Percentiles rank a stretch among this genome's conserved stretches.
phyloP scores from a whole-genome alignment of 2,113 vertebrate genomes.

The Elephantulus edwardii region DNA sequence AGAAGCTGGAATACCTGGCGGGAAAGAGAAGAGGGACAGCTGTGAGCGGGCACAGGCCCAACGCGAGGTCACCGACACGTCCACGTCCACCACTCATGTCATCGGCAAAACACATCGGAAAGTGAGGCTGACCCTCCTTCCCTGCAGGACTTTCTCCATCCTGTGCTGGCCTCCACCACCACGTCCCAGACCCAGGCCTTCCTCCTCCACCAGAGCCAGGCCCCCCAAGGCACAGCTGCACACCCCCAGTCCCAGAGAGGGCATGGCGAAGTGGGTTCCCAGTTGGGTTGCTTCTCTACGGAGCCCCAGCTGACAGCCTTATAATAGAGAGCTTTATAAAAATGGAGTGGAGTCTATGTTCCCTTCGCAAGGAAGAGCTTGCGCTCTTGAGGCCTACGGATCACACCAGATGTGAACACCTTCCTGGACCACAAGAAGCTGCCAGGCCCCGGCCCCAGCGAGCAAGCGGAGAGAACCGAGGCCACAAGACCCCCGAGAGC shows the following conservation, averaged over 20 bases:
- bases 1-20: conserved; percentile 94
- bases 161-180: not conserved
- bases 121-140: conserved; percentile 45
- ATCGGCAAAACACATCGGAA: conserved; percentile 73
- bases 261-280: not conserved
- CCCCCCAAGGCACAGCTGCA: conserved; percentile 32
- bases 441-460: conserved; percentile 32
- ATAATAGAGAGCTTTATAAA: conserved; percentile 90
- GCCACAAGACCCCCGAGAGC: conserved; percentile 16
- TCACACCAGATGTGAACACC: conserved; percentile 70
- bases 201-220: conserved; percentile 15
- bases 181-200: not conserved
- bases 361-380: conserved; percentile 77
- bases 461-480: conserved; percentile 67
- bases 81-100: conserved; percentile 59
- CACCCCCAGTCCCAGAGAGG: not conserved
- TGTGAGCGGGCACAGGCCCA: conserved; percentile 73
- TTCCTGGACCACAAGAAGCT: conserved; percentile 55
- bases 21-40: conserved; percentile 72
- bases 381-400: conserved; percentile 73
- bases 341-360: conserved; percentile 88
- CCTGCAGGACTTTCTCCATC: conserved; percentile 17
- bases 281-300: conserved; percentile 72
- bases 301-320: conserved; percentile 82
- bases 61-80: conserved; percentile 68